Base-by-base conservation (phyloP, 1,140 invertebrate genomes). In the Odontomachus brunneus region DNA sequence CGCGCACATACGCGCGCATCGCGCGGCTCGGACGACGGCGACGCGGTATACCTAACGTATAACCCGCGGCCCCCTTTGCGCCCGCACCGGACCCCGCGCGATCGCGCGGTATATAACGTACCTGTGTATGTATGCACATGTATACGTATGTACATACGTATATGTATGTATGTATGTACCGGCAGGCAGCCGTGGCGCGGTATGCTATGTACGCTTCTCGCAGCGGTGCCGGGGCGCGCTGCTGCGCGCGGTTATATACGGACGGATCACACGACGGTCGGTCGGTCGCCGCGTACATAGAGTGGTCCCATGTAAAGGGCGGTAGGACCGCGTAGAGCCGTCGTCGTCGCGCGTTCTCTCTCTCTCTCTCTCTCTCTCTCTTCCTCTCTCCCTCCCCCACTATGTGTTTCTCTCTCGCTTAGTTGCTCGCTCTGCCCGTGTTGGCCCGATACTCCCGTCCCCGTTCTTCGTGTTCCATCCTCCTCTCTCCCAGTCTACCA, bases 231-330 rank as follows among this genome's bases (percentile, higher is more conserved):
- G 60, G 63, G 76, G 76, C 84, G 85, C 69, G 72, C 80, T 85
- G 69, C 82, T 82, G 82, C 29, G n/a, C 59, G 81, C 73, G 81
- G 84, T 83, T 86, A 86, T 78, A 82, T 87, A 83, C 60, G 82
- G 74, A 76, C 66, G 85, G 80, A 87, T 76, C 85, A 86, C 85
- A 83, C 71, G 85, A 87, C 86, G 85, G 86, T 84, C 72, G 85
- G 66, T 72, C 65, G 66, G 82, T 84, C 75, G 75, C 12, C 48
- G 62, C 82, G 74, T 74, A 57, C 72, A 80, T 85, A 88, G 62
- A 86, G 80, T 82, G 76, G 87, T 81, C 85, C 86, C 78, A 83
- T 88, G 87, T 88, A 88, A 88, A 86, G 76, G 83, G 83, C 73
- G 75, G 78, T 88, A 88, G 87, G 83, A 88, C 84, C 86, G 80